Base-by-base conservation (phyloP, 2,888 invertebrate genomes). In the Cephus pygmeus region DNA sequence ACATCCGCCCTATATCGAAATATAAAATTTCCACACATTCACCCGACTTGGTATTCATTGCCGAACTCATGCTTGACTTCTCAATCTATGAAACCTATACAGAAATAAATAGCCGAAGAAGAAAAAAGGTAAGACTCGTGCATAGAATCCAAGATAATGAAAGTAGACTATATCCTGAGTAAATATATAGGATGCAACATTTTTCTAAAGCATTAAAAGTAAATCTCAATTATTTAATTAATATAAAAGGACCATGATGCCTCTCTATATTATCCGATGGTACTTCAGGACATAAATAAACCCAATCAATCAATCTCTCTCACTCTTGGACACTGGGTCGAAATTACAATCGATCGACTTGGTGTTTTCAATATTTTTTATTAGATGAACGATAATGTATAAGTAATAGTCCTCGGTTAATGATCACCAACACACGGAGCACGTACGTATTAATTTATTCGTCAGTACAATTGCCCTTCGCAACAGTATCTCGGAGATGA, bases 351-450 rank as follows among this genome's bases (percentile, higher is more conserved):
- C 71, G 12, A 31, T 34, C 33, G 12, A 15, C 71, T 31, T 71
- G 71, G 71, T 71, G 71, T 87, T 85, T 81, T 84, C 87, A 87
- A 85, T 87, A 87, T 78, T 87, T 90, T 56, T 89, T 88, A 89
- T 89, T 89, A 87, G 88, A 87, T 87, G 87, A 90, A 89, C 86
- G 87, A 86, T 87, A 88, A 86, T 85, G 86, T 87, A 81, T 82
- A 82, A 79, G 81, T 78, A 33, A 56, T 75, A 68, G 33, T 35
- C 33, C 75, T 68, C 31, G 33, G 75, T 35, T 34, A 68, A 71
- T 73, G 30, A 36, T 71, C 36, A 34, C 71, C 71, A 23, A 33
- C 71, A 34, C 12, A 71, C 71, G 71, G 71, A 71, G 71, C 34
- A 31, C 71, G 12, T 31, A 71, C 71, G 71, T 34, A 33, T 34